These are phyloP conservation scores for Sclerodermus sp. DNA, from an alignment of 2,888 invertebrate genomes.

Conservation along the genomic window DNA sequence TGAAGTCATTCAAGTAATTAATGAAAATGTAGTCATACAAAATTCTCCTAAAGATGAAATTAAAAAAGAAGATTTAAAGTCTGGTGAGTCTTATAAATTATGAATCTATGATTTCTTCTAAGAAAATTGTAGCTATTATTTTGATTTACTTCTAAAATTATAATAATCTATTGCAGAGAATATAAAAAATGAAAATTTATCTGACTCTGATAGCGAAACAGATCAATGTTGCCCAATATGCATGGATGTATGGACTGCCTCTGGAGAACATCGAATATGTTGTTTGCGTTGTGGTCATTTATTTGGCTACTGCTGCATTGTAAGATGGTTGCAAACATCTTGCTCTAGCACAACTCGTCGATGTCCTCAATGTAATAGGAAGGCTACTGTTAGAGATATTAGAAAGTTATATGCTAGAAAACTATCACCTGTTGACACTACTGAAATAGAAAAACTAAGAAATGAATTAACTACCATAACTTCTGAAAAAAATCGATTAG, in stretches of 20 bases:
- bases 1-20: not conserved
- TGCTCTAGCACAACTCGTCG: conserved; percentile 61
- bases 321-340: conserved; percentile 70
- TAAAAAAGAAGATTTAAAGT: too few relatives aligned
- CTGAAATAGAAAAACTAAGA: conserved; percentile 67
- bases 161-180: not conserved
- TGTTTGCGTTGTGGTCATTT: conserved; percentile 90
- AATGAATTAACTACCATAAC: conserved; percentile 64
- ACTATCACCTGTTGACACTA: conserved; percentile 75
- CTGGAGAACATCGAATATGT: conserved; percentile 83
- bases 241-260: conserved; percentile 83
- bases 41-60: conserved; percentile 2
- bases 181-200: conserved; percentile 14
- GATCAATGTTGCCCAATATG: conserved; percentile 85
- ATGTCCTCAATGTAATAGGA: conserved; percentile 88
- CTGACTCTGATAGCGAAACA: conserved; percentile 57
- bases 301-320: conserved; percentile 82
- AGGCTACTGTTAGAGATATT: conserved; percentile 70
- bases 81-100: too few relatives aligned
- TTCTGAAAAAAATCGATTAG: conserved; percentile 63
- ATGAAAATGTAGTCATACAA: not conserved
- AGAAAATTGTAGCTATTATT: too few relatives aligned
- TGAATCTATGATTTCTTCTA: too few relatives aligned
- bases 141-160: not conserved
- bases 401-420: conserved; percentile 79